These are phyloP conservation scores for Gymnocheta viridis DNA, from an alignment of 2,888 invertebrate species.

Conservation along the genomic window DNA sequence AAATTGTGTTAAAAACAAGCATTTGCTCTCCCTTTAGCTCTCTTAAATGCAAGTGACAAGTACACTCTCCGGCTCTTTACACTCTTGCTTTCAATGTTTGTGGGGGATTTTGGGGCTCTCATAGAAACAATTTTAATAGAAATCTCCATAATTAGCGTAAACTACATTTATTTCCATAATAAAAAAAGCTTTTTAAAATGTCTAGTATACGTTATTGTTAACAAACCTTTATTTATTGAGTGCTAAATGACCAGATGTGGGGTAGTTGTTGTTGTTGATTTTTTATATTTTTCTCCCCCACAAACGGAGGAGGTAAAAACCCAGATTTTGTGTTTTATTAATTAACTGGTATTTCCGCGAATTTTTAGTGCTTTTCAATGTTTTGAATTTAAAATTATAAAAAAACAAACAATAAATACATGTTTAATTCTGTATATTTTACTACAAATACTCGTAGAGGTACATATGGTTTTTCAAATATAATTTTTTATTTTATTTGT, in stretches of 20 bases:
- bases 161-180: conserved; percentile 10
- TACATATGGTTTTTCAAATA: background rate
- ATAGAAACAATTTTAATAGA: conserved; percentile 47
- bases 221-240: background rate
- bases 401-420: background rate
- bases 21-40: conserved; percentile 26
- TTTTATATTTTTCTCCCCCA: conserved; percentile 21
- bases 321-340: conserved; percentile 44
- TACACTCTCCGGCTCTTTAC: conserved; percentile 14
- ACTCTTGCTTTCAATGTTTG: conserved; percentile 11
- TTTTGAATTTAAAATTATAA: background rate
- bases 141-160: conserved; percentile 68
- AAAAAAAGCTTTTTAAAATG: background rate
- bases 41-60: background rate
- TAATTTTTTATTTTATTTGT: background rate
- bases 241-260: background rate
- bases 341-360: conserved; percentile 25
- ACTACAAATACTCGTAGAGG: too few species aligned
- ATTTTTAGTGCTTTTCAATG: conserved; percentile 13
- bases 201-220: background rate
- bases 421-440: background rate
- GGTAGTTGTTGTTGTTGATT: conserved; percentile 18
- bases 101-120: conserved; percentile 66
- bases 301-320: conserved; percentile 45
- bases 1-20: conserved; percentile 65